These are phyloP conservation scores for Sterna hirundo DNA, from an alignment of 2,113 vertebrate species.

Conservation along the genomic window DNA sequence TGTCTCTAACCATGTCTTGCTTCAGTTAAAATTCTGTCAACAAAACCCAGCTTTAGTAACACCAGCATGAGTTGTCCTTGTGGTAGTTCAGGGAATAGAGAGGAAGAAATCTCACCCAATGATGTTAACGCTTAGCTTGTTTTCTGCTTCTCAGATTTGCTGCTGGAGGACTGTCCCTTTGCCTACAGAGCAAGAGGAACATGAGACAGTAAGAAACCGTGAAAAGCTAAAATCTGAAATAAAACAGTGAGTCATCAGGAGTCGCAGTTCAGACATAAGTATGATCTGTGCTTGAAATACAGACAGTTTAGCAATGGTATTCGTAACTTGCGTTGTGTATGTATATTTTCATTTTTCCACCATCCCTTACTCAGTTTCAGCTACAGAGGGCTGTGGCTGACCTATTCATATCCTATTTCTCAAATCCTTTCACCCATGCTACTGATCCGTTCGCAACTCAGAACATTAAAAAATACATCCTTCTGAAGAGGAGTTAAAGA, in stretches of 20 bases:
- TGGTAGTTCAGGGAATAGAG: neutral
- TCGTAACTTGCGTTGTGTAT: neutral
- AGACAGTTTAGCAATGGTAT: neutral
- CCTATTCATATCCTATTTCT: accelerated
- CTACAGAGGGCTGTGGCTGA: neutral
- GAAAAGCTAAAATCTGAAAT: neutral
- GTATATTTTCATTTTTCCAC: neutral
- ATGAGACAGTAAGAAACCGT: neutral
- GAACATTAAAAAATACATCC: neutral
- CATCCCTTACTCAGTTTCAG: neutral
- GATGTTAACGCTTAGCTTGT: constrained; percentile 63
- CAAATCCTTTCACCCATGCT: neutral
- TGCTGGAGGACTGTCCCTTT: constrained; percentile 61
- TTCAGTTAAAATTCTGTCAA: neutral
- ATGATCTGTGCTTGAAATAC: neutral
- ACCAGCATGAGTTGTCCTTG: neutral
- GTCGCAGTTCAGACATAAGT: neutral
- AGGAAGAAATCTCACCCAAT: constrained; percentile 55
- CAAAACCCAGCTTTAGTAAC: neutral
- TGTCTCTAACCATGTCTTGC: neutral
- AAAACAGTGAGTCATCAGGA: neutral
- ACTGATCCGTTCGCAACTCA: neutral
- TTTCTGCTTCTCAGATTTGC: constrained; percentile 72
- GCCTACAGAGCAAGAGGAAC: constrained; percentile 48
- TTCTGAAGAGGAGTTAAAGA: neutral